Base-by-base conservation (phyloP, 2,797 vertebrate species). In the Macropus fuliginosus region DNA sequence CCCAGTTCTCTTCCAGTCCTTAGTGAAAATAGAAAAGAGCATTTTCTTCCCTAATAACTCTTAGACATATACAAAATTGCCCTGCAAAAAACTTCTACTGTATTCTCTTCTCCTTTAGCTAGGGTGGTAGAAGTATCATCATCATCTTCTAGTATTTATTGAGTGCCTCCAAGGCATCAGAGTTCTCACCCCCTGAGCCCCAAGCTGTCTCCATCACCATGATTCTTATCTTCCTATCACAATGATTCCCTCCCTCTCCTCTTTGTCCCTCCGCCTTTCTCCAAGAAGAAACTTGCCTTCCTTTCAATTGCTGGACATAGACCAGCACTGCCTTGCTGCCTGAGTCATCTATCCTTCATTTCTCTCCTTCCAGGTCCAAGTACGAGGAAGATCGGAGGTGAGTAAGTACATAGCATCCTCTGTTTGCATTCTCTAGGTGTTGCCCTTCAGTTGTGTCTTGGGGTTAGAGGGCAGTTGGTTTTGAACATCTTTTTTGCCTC, bases 321-420 rank as follows among this genome's bases (percentile, higher is more conserved):
- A 66, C 2, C 2, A 56, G 74, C 66, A 34, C 55, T 94, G 55
- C 62, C 95, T 89, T 55, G 5, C 55, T 5, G 29, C 62, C 93
- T 93, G 54, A 90, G 59, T 94, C 94, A 95, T 89, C 91, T 91
- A 5, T 92, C 91, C 93, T 97, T 28, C 66, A 4, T 55, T 92
- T 95, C 90, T 93, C 62, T 97, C 92, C 10, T 96, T 98, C 21
- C 98, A 99, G 99, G 93, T 99, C 99, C 50, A 99, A 99, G 97
- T 99, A 99, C 0, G 99, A 99, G 97, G 99, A 99, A 95, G 99
- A 99, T 94, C 98, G 99, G 97, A 99, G 99, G 99, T 99, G 98
- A 98, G 98, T 96, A 91, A 93, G 81, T 34, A 54, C 27, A 0
- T 31, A 21, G n/a, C 91, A 46, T n/a, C 8, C 46, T 91, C 54